phyloP scores from a whole-genome alignment of 2,888 invertebrate species.

The Acleris cristana region DNA sequence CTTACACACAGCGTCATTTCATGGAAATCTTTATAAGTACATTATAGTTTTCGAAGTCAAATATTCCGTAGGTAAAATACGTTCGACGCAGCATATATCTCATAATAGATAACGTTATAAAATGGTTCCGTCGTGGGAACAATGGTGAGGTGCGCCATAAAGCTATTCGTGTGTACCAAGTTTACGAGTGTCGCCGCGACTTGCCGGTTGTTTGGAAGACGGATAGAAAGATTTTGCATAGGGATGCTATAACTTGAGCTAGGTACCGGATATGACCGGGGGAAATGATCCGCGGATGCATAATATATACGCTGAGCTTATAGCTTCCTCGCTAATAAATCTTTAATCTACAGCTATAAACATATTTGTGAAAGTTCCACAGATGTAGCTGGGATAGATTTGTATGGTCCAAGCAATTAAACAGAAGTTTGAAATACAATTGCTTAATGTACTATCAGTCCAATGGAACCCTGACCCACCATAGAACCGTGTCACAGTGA shows the following conservation, averaged over 20 bases:
- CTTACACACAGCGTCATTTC: neutral
- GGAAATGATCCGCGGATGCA: conserved; percentile 43
- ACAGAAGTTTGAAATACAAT: too few species aligned
- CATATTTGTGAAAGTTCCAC: too few species aligned
- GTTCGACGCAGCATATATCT: neutral
- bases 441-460: too few species aligned
- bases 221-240: conserved; percentile 45
- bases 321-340: conserved; percentile 1
- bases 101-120: conserved; percentile 9
- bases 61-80: conserved; percentile 1
- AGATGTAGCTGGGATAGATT: too few species aligned
- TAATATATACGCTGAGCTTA: conserved; percentile 22
- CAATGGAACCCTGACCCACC: too few species aligned
- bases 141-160: conserved; percentile 54
- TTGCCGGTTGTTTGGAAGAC: conserved; percentile 53
- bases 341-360: too few species aligned
- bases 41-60: too few species aligned
- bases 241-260: conserved; percentile 45
- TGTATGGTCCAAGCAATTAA: too few species aligned
- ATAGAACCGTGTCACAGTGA: too few species aligned
- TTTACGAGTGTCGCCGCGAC: conserved; percentile 58
- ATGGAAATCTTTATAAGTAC: too few species aligned
- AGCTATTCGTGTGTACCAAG: conserved; percentile 59
- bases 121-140: conserved; percentile 35
- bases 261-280: conserved; percentile 43